Percentiles rank a stretch among this genome's conserved stretches.
These are phyloP conservation scores for Apodemus agrarius DNA, from an alignment of 2,797 vertebrate genomes.

Conservation along the genomic window DNA sequence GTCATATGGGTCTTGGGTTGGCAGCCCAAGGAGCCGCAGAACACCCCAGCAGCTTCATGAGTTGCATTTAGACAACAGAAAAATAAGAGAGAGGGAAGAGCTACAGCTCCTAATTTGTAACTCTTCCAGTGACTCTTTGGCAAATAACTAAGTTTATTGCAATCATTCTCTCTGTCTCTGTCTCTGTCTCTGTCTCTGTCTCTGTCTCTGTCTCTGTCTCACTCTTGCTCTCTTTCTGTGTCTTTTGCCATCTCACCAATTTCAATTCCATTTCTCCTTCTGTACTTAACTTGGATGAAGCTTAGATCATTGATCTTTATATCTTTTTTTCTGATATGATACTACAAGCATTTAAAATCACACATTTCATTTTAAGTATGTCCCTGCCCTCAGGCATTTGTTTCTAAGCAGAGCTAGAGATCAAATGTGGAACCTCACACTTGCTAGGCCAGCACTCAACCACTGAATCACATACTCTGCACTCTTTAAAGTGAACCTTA, in stretches of 20 bases:
- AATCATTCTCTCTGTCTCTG: not conserved
- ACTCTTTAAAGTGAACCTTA: not conserved
- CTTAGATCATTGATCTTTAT: not conserved
- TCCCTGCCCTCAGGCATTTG: not conserved
- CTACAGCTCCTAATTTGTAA: not conserved
- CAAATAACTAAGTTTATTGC: not conserved
- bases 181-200: not conserved
- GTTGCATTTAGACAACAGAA: not conserved
- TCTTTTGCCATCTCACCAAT: not conserved
- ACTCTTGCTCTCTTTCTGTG: not conserved
- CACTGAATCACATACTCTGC: not conserved
- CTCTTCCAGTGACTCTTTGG: not conserved
- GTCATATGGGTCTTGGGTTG: not conserved
- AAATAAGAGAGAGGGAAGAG: not conserved
- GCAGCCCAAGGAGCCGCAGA: not conserved
- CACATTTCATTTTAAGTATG: not conserved
- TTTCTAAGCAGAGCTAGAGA: not conserved
- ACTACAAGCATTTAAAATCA: not conserved
- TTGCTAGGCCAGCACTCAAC: not conserved
- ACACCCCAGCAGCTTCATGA: not conserved
- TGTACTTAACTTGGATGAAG: not conserved
- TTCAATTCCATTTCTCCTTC: not conserved
- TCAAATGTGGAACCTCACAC: not conserved
- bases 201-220: not conserved
- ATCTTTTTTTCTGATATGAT: not conserved